Conservation (phyloP, 2,113 vertebrate species). For the Guaruba guarouba region DNA sequence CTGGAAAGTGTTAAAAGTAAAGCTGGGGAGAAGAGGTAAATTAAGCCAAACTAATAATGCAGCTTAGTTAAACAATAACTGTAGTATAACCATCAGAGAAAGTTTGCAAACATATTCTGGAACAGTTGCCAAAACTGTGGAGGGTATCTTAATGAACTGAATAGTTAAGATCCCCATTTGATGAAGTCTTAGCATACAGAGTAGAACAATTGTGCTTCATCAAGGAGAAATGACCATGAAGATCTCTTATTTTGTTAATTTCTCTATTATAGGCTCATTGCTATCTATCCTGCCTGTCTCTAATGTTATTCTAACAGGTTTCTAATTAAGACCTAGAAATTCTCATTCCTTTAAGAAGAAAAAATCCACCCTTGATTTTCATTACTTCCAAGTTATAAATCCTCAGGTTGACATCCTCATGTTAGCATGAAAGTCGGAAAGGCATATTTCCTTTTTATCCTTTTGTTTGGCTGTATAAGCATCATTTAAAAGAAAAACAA, state of each 20-base stretch:
- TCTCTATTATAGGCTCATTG: not conserved
- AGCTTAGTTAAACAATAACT: not conserved
- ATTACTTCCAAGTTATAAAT: not conserved
- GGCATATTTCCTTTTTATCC: not conserved
- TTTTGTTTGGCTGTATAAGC: not conserved
- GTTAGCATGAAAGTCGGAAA: not conserved
- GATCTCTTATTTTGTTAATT: not conserved
- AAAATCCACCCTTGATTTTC: not conserved
- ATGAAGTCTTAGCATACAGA: not conserved
- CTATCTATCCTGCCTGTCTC: not conserved
- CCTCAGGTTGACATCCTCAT: not conserved
- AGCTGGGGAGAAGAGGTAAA: not conserved
- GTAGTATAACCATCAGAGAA: not conserved
- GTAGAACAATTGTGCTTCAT: not conserved
- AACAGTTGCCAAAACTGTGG: not conserved
- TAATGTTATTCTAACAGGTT: not conserved
- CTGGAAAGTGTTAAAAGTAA: not conserved
- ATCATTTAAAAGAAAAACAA: slow-evolving; percentile 19
- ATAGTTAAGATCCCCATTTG: not conserved
- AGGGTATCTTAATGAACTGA: not conserved
- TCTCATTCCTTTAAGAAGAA: not conserved
- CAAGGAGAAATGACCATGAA: not conserved
- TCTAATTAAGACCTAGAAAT: not conserved
- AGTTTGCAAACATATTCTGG: not conserved
- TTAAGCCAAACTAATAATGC: not conserved